Evolutionary conservation across 2,888 invertebrate species (phyloP).

Genomic region (Entomobrya proxima): DNA sequence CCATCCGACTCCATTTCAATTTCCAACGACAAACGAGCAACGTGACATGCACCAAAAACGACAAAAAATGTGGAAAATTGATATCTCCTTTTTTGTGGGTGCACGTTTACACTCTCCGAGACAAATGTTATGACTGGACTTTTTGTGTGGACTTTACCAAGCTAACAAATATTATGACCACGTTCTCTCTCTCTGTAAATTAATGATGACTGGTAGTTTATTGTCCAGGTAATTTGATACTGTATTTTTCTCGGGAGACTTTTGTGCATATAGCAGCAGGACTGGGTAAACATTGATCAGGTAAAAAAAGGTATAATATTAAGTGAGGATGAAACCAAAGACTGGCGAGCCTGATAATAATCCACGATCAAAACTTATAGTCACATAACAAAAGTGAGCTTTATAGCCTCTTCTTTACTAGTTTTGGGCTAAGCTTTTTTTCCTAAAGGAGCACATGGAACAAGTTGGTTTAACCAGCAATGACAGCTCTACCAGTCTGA

Average conservation of each 20-base stretch:
- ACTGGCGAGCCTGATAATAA: background rate
- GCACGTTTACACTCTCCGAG: background rate
- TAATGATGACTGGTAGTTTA: background rate
- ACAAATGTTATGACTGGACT: too few relatives aligned
- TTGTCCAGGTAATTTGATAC: conserved; percentile 26
- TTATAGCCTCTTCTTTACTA: too few relatives aligned
- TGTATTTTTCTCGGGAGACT: conserved; percentile 1
- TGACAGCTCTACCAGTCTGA: background rate
- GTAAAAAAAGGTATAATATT: background rate
- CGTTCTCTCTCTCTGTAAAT: background rate
- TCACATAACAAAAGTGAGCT: too few relatives aligned
- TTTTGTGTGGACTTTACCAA: too few relatives aligned
- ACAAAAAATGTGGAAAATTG: conserved; percentile 20
- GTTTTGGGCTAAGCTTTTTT: background rate
- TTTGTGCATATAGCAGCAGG: background rate
- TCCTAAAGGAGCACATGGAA: background rate
- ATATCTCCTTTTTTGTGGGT: conserved; percentile 19
- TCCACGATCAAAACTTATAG: background rate
- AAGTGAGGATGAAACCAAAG: conserved; percentile 35
- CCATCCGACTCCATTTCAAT: conserved; percentile 21
- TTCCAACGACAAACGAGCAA: background rate
- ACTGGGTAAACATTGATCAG: conserved; percentile 15
- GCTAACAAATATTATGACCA: too few relatives aligned
- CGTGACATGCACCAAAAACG: conserved; percentile 27
- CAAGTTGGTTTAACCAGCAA: background rate